Conservation (phyloP, 2,888 invertebrate genomes). For the Oegoconia quadripuncta region DNA sequence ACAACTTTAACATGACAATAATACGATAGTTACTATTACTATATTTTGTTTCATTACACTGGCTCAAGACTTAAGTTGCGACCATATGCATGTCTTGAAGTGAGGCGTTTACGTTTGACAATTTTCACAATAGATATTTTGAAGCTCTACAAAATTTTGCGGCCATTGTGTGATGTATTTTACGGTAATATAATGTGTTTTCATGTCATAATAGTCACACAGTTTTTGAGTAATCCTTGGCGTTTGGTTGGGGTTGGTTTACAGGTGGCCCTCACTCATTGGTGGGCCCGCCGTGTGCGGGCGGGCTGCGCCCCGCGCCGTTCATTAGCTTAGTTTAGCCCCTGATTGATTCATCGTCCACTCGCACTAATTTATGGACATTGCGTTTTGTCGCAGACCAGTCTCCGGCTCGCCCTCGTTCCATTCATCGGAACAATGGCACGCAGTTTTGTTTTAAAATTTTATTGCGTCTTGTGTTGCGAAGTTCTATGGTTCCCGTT, state of each 20-base stretch:
- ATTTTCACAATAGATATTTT: too few species aligned
- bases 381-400: slow-evolving; percentile 55
- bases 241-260: slow-evolving; percentile 4
- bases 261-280: slow-evolving; percentile 31
- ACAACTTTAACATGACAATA: too few species aligned
- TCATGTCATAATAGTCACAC: too few species aligned
- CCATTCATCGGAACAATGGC: slow-evolving; percentile 53
- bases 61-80: too few species aligned
- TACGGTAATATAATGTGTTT: too few species aligned
- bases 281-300: slow-evolving; percentile 55
- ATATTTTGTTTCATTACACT: too few species aligned
- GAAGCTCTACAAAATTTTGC: neutral
- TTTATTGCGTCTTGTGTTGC: slow-evolving; percentile 42
- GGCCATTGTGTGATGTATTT: too few species aligned
- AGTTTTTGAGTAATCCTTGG: too few species aligned
- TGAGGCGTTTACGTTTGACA: too few species aligned
- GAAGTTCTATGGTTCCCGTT: slow-evolving; percentile 34
- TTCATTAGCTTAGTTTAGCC: slow-evolving; percentile 44
- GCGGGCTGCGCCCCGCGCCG: slow-evolving; percentile 33
- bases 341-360: slow-evolving; percentile 72
- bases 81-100: too few species aligned
- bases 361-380: slow-evolving; percentile 63
- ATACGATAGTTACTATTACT: too few species aligned
- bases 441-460: slow-evolving; percentile 44
- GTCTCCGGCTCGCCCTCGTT: slow-evolving; percentile 39